Percentiles rank a stretch among this genome's conserved stretches.
phyloP scores from a whole-genome alignment of 2,113 vertebrate genomes.

The Cryptotis parvus region DNA sequence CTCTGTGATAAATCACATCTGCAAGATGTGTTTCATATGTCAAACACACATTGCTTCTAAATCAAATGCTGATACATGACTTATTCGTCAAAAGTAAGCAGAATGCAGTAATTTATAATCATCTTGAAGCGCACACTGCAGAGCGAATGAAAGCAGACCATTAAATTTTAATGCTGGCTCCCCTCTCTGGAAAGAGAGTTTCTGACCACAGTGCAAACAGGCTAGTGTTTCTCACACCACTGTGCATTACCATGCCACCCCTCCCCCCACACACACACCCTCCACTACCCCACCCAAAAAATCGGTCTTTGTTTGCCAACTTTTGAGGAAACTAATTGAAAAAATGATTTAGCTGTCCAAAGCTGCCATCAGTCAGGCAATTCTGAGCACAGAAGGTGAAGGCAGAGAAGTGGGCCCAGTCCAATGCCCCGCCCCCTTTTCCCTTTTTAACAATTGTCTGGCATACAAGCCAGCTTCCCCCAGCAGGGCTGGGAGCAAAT shows the following conservation, averaged over 20 bases:
- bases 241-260: constrained; percentile 10
- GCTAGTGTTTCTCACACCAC: constrained; percentile 64
- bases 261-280: neutral
- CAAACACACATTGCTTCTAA: constrained; percentile 85
- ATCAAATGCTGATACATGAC: constrained; percentile 87
- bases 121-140: constrained; percentile 82
- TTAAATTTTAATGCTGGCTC: constrained; percentile 88
- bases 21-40: constrained; percentile 84
- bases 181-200: constrained; percentile 69
- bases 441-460: constrained; percentile 77
- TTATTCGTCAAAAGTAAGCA: constrained; percentile 89
- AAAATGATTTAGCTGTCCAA: constrained; percentile 85
- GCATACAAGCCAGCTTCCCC: constrained; percentile 76
- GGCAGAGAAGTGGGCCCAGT: constrained; percentile 60
- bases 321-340: constrained; percentile 85
- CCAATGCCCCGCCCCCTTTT: constrained; percentile 34
- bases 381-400: constrained; percentile 68
- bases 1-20: constrained; percentile 83
- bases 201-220: constrained; percentile 82
- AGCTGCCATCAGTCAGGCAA: constrained; percentile 75
- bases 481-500: constrained; percentile 83
- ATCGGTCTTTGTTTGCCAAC: constrained; percentile 83
- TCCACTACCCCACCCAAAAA: neutral
- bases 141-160: constrained; percentile 86
- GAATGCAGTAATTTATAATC: constrained; percentile 87